These are phyloP conservation scores for Vespertilio murinus DNA, from an alignment of 2,797 vertebrate genomes.

Conservation along the genomic window DNA sequence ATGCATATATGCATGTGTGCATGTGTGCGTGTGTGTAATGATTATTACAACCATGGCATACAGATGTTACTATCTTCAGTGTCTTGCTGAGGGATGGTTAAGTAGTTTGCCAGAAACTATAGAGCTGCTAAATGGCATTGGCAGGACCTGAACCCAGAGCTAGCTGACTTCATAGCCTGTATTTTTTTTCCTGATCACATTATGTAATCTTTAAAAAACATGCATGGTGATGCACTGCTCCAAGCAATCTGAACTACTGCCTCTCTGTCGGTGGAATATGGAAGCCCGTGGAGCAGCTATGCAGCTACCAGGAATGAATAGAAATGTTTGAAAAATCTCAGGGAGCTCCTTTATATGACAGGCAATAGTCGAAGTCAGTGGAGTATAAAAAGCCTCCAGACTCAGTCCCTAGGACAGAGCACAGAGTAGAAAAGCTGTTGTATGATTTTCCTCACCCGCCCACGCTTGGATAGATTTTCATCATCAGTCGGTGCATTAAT, in stretches of 20 bases:
- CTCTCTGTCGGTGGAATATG: not conserved
- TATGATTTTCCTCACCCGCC: not conserved
- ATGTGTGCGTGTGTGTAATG: not conserved
- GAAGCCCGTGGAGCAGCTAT: not conserved
- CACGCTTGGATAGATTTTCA: not conserved
- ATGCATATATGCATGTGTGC: not conserved
- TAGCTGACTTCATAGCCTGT: not conserved
- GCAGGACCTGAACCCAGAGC: not conserved
- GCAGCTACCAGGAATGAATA: not conserved
- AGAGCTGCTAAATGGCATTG: not conserved
- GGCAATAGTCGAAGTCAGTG: not conserved
- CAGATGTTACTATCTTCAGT: not conserved
- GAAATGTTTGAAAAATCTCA: not conserved
- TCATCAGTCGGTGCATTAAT: conserved; percentile 44
- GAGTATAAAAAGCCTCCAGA: not conserved
- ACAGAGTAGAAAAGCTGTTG: not conserved
- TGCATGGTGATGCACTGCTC: not conserved
- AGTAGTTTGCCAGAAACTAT: not conserved
- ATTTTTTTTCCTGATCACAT: not conserved
- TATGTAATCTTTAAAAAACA: not conserved
- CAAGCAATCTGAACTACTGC: not conserved
- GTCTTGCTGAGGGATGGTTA: not conserved
- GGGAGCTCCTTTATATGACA: not conserved
- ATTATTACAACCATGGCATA: not conserved
- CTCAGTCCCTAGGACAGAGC: not conserved